Percentiles rank a stretch among this genome's conserved stretches.
Conservation (phyloP, 2,113 vertebrate species). For the Stigmatopora argus region DNA sequence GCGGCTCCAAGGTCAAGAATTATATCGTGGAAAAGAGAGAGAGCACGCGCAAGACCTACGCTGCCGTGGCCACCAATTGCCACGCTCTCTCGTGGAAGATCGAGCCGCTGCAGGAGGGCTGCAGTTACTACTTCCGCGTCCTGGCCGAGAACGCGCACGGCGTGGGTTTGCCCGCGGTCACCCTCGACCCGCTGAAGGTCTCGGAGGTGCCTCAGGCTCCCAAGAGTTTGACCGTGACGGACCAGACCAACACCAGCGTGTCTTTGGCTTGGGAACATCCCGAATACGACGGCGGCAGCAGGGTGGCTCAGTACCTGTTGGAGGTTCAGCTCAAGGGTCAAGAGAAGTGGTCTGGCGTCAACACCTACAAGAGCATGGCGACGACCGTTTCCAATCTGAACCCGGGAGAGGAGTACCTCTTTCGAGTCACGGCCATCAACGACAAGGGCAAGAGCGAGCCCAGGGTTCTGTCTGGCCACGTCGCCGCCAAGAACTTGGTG, state of each 20-base stretch:
- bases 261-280: slow-evolving; percentile 93
- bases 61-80: slow-evolving; percentile 92
- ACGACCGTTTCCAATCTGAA: slow-evolving; percentile 83
- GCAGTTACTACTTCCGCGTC: slow-evolving; percentile 92
- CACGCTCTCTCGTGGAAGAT: slow-evolving; percentile 89
- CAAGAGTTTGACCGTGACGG: slow-evolving; percentile 86
- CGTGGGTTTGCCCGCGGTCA: slow-evolving; percentile 85
- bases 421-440: slow-evolving; percentile 91
- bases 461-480: slow-evolving; percentile 84
- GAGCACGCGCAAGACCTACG: slow-evolving; percentile 91
- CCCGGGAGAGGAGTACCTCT: slow-evolving; percentile 90
- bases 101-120: slow-evolving; percentile 91
- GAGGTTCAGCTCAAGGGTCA: slow-evolving; percentile 91
- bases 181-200: slow-evolving; percentile 84
- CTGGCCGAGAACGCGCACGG: slow-evolving; percentile 92
- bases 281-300: slow-evolving; percentile 95
- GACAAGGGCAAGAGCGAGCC: slow-evolving; percentile 97
- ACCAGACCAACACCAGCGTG: slow-evolving; percentile 90
- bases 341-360: slow-evolving; percentile 90
- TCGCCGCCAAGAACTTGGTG: slow-evolving; percentile 90
- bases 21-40: slow-evolving; percentile 97
- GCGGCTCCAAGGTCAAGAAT: slow-evolving; percentile 94
- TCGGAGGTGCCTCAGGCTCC: slow-evolving; percentile 95
- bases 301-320: slow-evolving; percentile 89
- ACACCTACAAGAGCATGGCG: slow-evolving; percentile 87